phyloP scores from a whole-genome alignment of 2,888 invertebrate genomes.

The Cecidostiba fungosa region DNA sequence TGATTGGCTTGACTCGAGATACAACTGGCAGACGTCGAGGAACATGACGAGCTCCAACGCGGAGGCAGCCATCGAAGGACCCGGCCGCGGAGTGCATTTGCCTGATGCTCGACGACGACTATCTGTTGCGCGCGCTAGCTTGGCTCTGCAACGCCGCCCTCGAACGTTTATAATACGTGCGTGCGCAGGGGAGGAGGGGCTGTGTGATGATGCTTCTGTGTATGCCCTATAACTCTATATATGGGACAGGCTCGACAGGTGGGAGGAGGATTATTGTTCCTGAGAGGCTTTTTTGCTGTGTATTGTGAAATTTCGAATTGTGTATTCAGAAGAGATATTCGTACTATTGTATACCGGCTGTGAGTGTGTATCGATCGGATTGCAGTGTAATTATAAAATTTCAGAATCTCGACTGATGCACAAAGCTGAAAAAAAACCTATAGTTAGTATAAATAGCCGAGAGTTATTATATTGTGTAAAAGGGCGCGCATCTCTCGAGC shows the following conservation, averaged over 20 bases:
- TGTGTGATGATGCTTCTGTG: no score
- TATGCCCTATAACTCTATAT: no score
- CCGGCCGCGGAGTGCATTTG: not conserved
- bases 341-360: no score
- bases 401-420: no score
- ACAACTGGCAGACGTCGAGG: conserved; percentile 75
- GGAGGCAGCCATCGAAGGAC: not conserved
- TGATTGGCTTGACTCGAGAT: conserved; percentile 67
- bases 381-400: not conserved
- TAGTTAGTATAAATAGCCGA: not conserved
- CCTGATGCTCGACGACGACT: not conserved
- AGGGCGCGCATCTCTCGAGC: not conserved
- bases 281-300: no score
- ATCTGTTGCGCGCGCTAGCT: not conserved
- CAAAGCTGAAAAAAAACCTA: not conserved
- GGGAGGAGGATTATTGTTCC: no score
- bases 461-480: not conserved
- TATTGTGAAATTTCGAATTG: no score
- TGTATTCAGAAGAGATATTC: no score
- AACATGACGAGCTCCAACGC: conserved; percentile 75
- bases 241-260: no score
- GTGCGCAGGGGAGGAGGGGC: not conserved
- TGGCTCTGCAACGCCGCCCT: not conserved
- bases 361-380: not conserved
- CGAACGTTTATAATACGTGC: not conserved